phyloP scores from a whole-genome alignment of 2,797 vertebrate genomes.

The Phrynocephalus vlangalii region DNA sequence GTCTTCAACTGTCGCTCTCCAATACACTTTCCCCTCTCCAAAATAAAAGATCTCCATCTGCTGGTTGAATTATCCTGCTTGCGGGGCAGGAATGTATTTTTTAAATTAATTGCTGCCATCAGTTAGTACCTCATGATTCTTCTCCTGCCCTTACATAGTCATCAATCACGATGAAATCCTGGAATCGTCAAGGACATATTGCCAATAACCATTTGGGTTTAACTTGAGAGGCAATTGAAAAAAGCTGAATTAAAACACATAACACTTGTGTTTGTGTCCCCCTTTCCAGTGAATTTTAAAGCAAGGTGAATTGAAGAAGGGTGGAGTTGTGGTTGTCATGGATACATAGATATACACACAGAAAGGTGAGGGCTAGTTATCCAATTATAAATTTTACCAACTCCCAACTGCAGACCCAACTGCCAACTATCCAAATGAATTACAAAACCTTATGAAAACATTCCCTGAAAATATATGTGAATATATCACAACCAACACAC shows the following conservation, averaged over 20 bases:
- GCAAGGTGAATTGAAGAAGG: constrained; percentile 23
- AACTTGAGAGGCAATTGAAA: constrained; percentile 37
- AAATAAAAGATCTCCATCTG: constrained; percentile 14
- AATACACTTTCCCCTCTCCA: not conserved
- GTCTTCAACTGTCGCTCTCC: not conserved
- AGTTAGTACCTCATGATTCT: constrained; percentile 1
- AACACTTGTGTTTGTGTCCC: constrained; percentile 25
- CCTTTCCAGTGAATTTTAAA: constrained; percentile 50
- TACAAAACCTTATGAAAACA: too few relatives aligned
- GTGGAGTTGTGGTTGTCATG: too few relatives aligned
- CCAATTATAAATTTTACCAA: too few relatives aligned
- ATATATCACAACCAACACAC: too few relatives aligned
- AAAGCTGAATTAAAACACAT: constrained; percentile 55
- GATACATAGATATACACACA: too few relatives aligned
- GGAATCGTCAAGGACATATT: constrained; percentile 45
- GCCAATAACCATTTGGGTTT: constrained; percentile 22
- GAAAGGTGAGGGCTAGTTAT: too few relatives aligned
- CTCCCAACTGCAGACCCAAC: too few relatives aligned
- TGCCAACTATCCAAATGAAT: too few relatives aligned
- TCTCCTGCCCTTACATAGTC: constrained; percentile 24
- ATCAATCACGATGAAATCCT: constrained; percentile 54
- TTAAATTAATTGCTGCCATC: not conserved
- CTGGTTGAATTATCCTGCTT: not conserved
- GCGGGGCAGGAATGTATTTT: not conserved
- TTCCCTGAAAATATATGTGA: too few relatives aligned